Conservation (phyloP, 2,888 invertebrate species). For the Agriopis marginaria region DNA sequence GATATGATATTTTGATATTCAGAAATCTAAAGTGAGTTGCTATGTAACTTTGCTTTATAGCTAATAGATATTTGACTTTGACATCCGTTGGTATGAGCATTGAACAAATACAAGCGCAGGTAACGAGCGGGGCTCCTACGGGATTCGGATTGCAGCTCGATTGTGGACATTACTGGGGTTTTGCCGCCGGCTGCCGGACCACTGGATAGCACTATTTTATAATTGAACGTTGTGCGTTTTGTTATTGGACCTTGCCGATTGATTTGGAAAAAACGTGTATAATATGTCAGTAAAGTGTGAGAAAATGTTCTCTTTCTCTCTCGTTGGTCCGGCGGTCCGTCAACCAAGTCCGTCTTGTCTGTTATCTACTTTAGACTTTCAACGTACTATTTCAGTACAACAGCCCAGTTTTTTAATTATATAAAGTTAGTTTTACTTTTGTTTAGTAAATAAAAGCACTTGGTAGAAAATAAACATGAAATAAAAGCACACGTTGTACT, state of each 20-base stretch:
- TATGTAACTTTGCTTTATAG: not conserved
- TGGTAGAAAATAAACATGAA: no score
- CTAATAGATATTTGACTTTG: not conserved
- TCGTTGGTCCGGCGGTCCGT: no score
- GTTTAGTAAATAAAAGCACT: no score
- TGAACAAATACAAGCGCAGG: slow-evolving; percentile 58
- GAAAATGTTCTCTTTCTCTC: no score
- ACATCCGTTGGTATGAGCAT: slow-evolving; percentile 17
- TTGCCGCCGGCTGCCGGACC: slow-evolving; percentile 7
- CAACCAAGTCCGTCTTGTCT: no score
- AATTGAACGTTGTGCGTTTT: slow-evolving; percentile 15
- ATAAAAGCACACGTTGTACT: no score
- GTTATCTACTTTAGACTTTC: no score
- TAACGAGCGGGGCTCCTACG: slow-evolving; percentile 55
- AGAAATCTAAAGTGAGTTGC: not conserved
- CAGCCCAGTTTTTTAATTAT: no score
- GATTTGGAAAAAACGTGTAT: not conserved
- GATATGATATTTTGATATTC: not conserved
- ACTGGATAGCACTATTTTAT: not conserved
- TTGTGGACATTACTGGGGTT: slow-evolving; percentile 35
- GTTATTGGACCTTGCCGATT: not conserved
- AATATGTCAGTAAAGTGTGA: no score
- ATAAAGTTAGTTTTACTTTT: no score
- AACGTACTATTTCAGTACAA: no score
- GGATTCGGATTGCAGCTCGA: slow-evolving; percentile 28